Evolutionary conservation across 2,113 vertebrate species (phyloP), one percentile per base, ranked within the genome.

Genomic region (Glaucomys volans): DNA sequence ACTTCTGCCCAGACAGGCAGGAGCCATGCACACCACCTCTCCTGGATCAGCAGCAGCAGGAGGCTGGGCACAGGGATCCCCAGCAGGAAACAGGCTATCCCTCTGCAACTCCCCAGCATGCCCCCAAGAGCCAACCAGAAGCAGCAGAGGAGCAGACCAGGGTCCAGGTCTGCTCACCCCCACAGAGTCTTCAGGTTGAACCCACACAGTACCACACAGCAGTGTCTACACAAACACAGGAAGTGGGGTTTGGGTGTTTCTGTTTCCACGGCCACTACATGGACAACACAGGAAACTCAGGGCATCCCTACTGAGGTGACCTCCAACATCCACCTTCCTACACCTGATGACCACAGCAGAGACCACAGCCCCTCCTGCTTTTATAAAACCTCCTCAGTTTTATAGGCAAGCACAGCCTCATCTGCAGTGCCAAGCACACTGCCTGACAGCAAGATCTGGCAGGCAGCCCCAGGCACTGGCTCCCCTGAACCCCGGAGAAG

Each of bases 381-480:
- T 32, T 66, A 64, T 30, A 64, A 30, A 64, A 12, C 26, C 28
- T 11, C 62, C 62, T 64, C 62, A 13, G n/a, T 47, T 66, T 24
- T 89, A n/a, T n/a, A 89, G 71, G 47, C 26, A 47, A 74, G 42
- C 47, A 54, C 40, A 93, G 14, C 57, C 66, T 75, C 47, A 76
- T 30, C 44, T 40, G 10, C 40, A 4, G 8, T 57, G 42, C 11
- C 17, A 26, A 3, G 28, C 0, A 9, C 1, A 30, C 16, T 5
- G 26, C 44, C 4, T 47, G 62, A 40, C 9, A 37, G 47, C 37
- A 13, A n/a, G 50, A 16, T 37, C 37, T 12, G 50, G 54, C 14
- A 18, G 37, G 54, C 14, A 69, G 81, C 18, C 1, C 26, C 20
- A 14, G 4, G 0, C 1, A 5, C n/a, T n/a, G 16, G 71, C 83